These are phyloP conservation scores for Botia almorhae DNA, from an alignment of 2,797 vertebrate genomes.

Conservation along the genomic window DNA sequence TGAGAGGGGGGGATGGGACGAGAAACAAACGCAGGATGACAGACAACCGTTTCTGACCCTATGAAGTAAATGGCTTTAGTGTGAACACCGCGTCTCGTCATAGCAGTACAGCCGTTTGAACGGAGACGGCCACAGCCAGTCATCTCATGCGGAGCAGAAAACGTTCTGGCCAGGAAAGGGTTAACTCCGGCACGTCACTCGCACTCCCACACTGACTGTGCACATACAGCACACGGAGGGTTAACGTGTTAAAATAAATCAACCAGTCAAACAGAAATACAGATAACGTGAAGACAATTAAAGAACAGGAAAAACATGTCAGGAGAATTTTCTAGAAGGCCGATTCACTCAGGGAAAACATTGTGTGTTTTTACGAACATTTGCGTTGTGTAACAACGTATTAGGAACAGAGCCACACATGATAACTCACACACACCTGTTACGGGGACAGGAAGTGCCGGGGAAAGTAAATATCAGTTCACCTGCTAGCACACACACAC, in stretches of 20 bases:
- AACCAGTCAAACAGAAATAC: background rate
- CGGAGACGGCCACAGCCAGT: slow-evolving; percentile 54
- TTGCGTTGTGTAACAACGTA: too few species aligned
- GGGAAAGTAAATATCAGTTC: too few species aligned
- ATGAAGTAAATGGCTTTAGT: slow-evolving; percentile 37
- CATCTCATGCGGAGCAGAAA: slow-evolving; percentile 45
- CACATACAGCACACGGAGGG: slow-evolving; percentile 43
- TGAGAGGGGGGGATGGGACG: slow-evolving; percentile 13
- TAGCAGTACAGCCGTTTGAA: slow-evolving; percentile 68
- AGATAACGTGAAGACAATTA: background rate
- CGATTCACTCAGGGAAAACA: background rate
- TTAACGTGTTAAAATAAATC: slow-evolving; percentile 16
- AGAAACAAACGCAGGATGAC: slow-evolving; percentile 27
- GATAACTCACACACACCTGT: too few species aligned
- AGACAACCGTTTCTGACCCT: slow-evolving; percentile 41
- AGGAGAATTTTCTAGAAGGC: too few species aligned
- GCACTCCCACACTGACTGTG: slow-evolving; percentile 53
- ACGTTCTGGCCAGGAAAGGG: slow-evolving; percentile 61
- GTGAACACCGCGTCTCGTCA: slow-evolving; percentile 67
- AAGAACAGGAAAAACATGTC: background rate
- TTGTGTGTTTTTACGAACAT: background rate
- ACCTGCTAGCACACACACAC: too few species aligned
- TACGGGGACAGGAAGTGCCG: too few species aligned
- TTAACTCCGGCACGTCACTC: slow-evolving; percentile 58
- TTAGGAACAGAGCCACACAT: too few species aligned